phyloP scores from a whole-genome alignment of 2,113 vertebrate species.

The Tyto alba region DNA sequence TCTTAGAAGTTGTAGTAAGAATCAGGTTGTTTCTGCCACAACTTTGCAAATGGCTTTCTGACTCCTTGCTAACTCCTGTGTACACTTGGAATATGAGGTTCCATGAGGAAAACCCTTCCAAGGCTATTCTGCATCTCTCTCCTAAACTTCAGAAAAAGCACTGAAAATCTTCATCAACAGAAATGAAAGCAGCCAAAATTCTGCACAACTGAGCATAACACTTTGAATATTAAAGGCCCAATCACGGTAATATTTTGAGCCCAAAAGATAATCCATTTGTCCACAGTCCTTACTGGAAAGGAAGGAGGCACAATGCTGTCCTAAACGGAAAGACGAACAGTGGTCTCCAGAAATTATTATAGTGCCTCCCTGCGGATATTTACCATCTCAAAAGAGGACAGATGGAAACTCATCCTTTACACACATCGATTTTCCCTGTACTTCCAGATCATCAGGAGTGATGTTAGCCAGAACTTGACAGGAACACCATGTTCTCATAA shows the following conservation, averaged over 20 bases:
- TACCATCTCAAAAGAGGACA: neutral
- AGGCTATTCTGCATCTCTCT: neutral
- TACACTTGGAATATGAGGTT: neutral
- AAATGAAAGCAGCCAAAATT: neutral
- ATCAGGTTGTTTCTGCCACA: neutral
- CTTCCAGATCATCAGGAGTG: neutral
- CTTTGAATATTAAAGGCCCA: neutral
- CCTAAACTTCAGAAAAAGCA: neutral
- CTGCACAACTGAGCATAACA: neutral
- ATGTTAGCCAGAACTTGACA: neutral
- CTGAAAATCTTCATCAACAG: neutral
- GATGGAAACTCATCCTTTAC: neutral
- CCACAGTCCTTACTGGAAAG: neutral
- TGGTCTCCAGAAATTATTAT: neutral
- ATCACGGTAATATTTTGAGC: neutral
- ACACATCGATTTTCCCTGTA: neutral
- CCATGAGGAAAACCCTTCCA: neutral
- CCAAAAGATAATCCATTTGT: neutral
- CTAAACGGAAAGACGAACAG: neutral
- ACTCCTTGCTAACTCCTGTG: neutral
- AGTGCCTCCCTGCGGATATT: neutral
- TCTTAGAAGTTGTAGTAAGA: neutral
- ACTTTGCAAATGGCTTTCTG: neutral
- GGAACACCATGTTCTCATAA: neutral
- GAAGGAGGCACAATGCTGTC: neutral